A percentile compares a stretch with the other conserved stretches of the same genome.
Conservation (phyloP, 53 echinoderm and acorn worm species). For the Pentamera pediparva region DNA sequence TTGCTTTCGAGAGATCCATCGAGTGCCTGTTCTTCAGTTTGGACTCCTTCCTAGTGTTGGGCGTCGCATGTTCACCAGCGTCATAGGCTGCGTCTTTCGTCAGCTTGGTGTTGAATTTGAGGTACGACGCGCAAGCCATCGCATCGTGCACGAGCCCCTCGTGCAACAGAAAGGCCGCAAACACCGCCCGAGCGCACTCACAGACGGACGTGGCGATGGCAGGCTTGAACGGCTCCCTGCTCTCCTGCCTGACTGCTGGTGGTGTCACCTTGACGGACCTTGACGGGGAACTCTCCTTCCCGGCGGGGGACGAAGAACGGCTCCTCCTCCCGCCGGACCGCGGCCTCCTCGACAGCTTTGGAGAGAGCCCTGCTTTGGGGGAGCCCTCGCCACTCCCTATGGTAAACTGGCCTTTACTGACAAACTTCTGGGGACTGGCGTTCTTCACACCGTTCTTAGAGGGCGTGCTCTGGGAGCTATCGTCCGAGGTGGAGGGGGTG, state of each 20-base stretch:
- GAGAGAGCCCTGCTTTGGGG: conserved; percentile 84
- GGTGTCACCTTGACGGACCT: conserved; percentile 41
- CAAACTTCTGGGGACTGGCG: conserved; percentile 59
- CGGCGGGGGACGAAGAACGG: conserved; percentile 76
- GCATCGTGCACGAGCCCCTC: conserved; percentile 86
- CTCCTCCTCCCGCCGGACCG: conserved; percentile 68
- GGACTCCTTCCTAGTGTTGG: conserved; percentile 40
- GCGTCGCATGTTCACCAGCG: conserved; percentile 38
- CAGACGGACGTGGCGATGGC: conserved; percentile 88
- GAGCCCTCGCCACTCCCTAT: conserved; percentile 82
- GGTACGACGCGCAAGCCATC: conserved; percentile 93
- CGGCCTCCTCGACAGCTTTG: conserved; percentile 70
- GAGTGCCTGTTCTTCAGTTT: conserved; percentile 97
- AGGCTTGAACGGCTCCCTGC: conserved; percentile 64
- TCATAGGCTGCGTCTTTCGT: conserved; percentile 55
- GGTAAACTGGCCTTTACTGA: conserved; percentile 68
- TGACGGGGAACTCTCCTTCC: conserved; percentile 85
- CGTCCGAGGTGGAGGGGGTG: not conserved
- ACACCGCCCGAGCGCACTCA: conserved; percentile 78
- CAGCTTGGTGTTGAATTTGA: conserved; percentile 78
- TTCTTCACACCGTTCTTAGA: not conserved
- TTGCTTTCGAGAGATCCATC: conserved; percentile 78
- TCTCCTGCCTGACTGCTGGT: conserved; percentile 59
- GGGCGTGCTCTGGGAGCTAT: conserved; percentile 18
- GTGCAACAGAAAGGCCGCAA: conserved; percentile 94